Evolutionary conservation across 2,113 vertebrate species (phyloP).

Genomic region (Thomomys bottae): DNA sequence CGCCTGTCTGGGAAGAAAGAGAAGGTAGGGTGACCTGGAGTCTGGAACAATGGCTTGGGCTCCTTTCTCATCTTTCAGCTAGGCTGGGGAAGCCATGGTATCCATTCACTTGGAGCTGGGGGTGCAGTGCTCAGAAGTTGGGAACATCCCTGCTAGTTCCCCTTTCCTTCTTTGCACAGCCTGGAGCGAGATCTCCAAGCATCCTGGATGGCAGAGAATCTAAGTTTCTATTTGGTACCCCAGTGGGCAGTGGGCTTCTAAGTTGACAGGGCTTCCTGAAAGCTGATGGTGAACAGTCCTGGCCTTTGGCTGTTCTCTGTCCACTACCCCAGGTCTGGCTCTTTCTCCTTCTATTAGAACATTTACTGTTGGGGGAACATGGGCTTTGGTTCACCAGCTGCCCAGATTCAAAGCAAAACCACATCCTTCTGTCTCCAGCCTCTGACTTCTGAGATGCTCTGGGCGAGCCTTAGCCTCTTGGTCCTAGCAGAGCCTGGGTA

Average conservation of each 20-base stretch:
- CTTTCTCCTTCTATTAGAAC: background rate
- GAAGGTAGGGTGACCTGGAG: rapidly evolving
- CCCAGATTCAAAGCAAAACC: background rate
- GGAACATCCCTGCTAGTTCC: rapidly evolving
- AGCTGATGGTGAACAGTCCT: background rate
- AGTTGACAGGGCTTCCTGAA: too few species aligned
- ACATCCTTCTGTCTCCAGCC: background rate
- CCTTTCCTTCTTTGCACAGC: background rate
- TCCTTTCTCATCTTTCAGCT: background rate
- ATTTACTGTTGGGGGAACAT: background rate
- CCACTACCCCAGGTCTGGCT: background rate
- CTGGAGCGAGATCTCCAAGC: too few species aligned
- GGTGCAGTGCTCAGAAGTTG: too few species aligned
- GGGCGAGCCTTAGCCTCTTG: too few species aligned
- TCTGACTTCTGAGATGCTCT: too few species aligned
- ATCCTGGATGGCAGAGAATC: too few species aligned
- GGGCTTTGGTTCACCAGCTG: background rate
- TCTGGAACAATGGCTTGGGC: background rate
- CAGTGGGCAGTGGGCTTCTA: too few species aligned
- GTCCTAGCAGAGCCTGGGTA: too few species aligned
- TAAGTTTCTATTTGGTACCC: background rate
- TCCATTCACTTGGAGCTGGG: background rate
- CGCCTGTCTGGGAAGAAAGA: background rate
- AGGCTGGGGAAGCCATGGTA: background rate
- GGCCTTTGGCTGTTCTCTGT: background rate